A percentile compares a stretch with the other conserved stretches of the same genome.
These are phyloP conservation scores for Heteropelma amictum DNA, from an alignment of 2,888 invertebrate genomes.

Conservation along the genomic window DNA sequence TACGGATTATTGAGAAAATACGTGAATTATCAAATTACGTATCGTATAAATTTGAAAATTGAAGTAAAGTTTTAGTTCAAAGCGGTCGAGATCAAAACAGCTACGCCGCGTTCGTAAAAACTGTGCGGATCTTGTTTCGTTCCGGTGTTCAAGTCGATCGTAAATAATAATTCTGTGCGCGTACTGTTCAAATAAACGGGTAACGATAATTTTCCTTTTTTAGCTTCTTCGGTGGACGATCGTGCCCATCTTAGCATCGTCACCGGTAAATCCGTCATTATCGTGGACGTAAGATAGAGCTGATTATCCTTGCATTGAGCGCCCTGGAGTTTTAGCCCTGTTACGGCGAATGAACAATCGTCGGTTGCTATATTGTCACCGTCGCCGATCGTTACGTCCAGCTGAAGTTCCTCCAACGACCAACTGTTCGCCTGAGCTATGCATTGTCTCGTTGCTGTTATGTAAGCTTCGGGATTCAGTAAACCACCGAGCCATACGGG, in stretches of 20 bases:
- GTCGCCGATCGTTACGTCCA: conserved; percentile 87
- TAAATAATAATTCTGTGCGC: conserved; percentile 95
- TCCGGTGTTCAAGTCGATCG: conserved; percentile 94
- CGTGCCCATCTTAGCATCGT: conserved; percentile 95
- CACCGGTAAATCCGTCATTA: conserved; percentile 95
- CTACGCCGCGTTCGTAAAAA: conserved; percentile 99
- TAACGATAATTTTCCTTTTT: conserved; percentile 87
- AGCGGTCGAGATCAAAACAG: conserved; percentile 94
- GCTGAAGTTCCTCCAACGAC: conserved; percentile 96
- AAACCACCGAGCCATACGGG: conserved; percentile 98
- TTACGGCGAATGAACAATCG: conserved; percentile 84
- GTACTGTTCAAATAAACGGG: conserved; percentile 99
- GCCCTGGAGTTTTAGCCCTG: conserved; percentile 96
- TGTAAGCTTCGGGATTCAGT: conserved; percentile 98
- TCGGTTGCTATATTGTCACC: conserved; percentile 80
- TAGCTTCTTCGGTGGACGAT: conserved; percentile 79
- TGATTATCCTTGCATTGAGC: conserved; percentile 95
- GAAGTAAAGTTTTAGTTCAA: conserved; percentile 82
- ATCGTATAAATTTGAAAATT: neutral
- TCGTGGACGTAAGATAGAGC: conserved; percentile 93
- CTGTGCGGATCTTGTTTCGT: conserved; percentile 95
- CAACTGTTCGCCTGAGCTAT: conserved; percentile 98
- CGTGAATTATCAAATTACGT: neutral
- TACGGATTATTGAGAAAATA: conserved; percentile 15
- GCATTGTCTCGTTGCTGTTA: conserved; percentile 98